Evolutionary conservation across 23 tunicate species (phyloP), one percentile per base, ranked within the genome.

Genomic region (Clavelina lepadiformis): DNA sequence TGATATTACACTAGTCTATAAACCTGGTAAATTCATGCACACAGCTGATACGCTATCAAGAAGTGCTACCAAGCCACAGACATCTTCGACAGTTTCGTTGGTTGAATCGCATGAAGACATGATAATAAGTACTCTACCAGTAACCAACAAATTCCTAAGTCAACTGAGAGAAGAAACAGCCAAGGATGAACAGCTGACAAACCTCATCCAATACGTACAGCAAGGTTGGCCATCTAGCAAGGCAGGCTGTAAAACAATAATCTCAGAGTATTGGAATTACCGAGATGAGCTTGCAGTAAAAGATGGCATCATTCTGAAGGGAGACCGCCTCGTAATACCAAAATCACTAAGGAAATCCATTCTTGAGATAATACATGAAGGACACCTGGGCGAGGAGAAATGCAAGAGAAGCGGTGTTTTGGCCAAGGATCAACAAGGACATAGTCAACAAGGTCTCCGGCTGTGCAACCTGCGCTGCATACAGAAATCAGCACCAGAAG

Each of bases 1-100:
- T 24, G 45, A 53, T 34, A 69, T 69, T 19, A 25, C 19, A 8
- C 32, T 69, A n/a, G 19, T 22, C 3, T 69, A 69, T 22, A 53
- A 52, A 3, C 75, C 75, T 3, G 75, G 64, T 31, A 69, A 34
- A 24, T 6, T 49, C 7, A 31, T 69, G 2, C 50, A 23, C 8
- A 69, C 53, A 4, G 75, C 75, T 53, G 65, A 69, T 54, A 69
- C 75, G 8, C 44, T 69, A 15, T 32, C 63, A 19, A 45, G 65
- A 13, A n/a, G n/a, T n/a, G n/a, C 46, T 25, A 25, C 5, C 19
- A 35, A 46, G 5, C 19, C n/a, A 5, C 57, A 38, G 25, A 4
- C 29, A 15, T 23, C n/a, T n/a, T 21, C 47, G 7, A 26, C 3
- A 27, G 57, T 23, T 20, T 22, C 21, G 6, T 3, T 28, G 5